These are phyloP conservation scores for Palythoa grandiflora DNA, from an alignment of 92 coral and sea anemone species.

Conservation along the genomic window DNA sequence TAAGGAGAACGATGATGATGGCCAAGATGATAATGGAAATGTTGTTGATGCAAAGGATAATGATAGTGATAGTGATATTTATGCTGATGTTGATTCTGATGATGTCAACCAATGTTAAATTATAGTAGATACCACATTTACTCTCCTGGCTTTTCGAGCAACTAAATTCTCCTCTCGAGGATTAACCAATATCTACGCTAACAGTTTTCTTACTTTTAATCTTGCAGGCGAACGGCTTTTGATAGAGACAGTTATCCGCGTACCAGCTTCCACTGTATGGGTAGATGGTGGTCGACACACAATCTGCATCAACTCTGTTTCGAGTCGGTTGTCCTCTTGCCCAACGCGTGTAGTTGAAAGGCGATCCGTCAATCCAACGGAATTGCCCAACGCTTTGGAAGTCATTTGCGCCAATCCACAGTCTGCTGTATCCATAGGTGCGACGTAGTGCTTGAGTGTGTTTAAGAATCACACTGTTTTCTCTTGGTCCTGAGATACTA, in stretches of 20 bases:
- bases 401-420: conserved; percentile 86
- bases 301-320: conserved; percentile 61
- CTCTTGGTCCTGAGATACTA: conserved; percentile 45
- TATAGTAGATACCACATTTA: neutral
- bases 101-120: neutral
- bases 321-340: conserved; percentile 72
- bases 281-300: conserved; percentile 62
- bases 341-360: conserved; percentile 73
- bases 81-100: no score
- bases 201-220: conserved; percentile 62
- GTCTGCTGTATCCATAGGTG: conserved; percentile 64
- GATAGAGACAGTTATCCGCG: conserved; percentile 70
- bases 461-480: conserved; percentile 39
- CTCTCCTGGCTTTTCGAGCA: no score
- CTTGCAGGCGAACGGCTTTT: conserved; percentile 76
- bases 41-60: no score
- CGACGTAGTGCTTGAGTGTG: conserved; percentile 58
- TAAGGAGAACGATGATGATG: no score
- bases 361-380: conserved; percentile 69
- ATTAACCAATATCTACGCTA: no score
- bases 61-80: no score
- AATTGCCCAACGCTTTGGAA: conserved; percentile 58
- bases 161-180: no score
- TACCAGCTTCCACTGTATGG: conserved; percentile 71
- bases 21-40: no score